Evolutionary conservation across 2,888 invertebrate genomes (phyloP).

Genomic region (Megamerina dolium): DNA sequence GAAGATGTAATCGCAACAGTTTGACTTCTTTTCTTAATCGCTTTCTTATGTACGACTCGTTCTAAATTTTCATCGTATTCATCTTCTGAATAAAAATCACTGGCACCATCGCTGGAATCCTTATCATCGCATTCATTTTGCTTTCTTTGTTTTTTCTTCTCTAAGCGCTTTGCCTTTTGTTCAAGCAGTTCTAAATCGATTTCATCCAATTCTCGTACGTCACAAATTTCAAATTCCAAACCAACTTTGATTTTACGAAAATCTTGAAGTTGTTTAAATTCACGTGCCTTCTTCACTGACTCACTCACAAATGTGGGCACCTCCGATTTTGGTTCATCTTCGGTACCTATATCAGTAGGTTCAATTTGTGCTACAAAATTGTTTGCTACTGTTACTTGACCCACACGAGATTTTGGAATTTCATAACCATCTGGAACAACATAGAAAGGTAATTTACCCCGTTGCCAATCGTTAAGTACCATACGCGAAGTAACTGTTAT

Average conservation of each 20-base stretch:
- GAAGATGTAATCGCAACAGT: slow-evolving; percentile 52
- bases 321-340: slow-evolving; percentile 38
- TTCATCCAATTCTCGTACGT: slow-evolving; percentile 49
- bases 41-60: slow-evolving; percentile 41
- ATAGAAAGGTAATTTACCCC: slow-evolving; percentile 95
- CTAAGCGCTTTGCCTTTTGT: slow-evolving; percentile 45
- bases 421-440: slow-evolving; percentile 80
- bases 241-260: slow-evolving; percentile 74
- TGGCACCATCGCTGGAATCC: slow-evolving; percentile 59
- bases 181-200: slow-evolving; percentile 58
- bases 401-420: slow-evolving; percentile 54
- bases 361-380: no score
- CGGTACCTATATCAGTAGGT: slow-evolving; percentile 26
- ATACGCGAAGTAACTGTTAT: slow-evolving; percentile 81
- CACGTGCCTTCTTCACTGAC: slow-evolving; percentile 49
- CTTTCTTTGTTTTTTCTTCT: slow-evolving; percentile 34
- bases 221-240: slow-evolving; percentile 60
- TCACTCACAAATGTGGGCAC: slow-evolving; percentile 45
- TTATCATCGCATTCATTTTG: slow-evolving; percentile 41
- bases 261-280: slow-evolving; percentile 61
- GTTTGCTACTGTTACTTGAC: slow-evolving; percentile 21
- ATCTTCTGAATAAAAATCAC: slow-evolving; percentile 64
- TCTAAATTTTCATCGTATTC: slow-evolving; percentile 53
- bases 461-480: slow-evolving; percentile 97
- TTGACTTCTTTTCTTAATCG: slow-evolving; percentile 48